Base-by-base conservation (phyloP, 2,797 vertebrate genomes). In the Darevskia nairensis region DNA sequence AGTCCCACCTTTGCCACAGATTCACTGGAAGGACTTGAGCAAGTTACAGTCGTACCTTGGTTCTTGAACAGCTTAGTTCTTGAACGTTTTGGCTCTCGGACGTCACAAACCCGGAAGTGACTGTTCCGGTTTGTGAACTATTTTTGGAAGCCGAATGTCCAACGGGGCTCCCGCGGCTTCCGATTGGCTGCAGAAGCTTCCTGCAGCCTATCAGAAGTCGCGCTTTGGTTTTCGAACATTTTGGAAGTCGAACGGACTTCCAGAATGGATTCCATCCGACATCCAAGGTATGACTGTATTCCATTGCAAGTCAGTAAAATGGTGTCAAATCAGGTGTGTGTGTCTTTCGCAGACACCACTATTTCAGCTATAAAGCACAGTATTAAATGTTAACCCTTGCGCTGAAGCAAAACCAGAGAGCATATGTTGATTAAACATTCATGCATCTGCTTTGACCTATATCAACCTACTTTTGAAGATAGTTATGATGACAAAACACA, bases 301-400 rank as follows among this genome's bases (percentile, higher is more conserved):
- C 76, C 61, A 25, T 91, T 61, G 50, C 85, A 1, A 29, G 21
- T 78, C 6, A 46, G 32, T 8, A 50, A 59, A 92, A 80, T 17
- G 35, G 92, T 92, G 93, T 71, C 88, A 87, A 90, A 87, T 61
- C 23, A 27, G 32, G 64, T 7, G 1, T 59, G 46, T 59, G 17
- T 23, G 29, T 23, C 44, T 35, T 35, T 32, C 23, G 19, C 32
- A 59, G 23, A 66, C 6, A n/a, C 13, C 25, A 32, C 11, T 39
- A 46, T 41, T 46, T 64, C 25, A 35, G 23, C 32, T 81, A 7
- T 64, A 80, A 19, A 32, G n/a, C 10, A 4, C 19, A 19, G 29
- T 79, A 71, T 27, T 46, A 69, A 19, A 32, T 17, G 29, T 46
- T 50, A 46, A 50, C 5, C n/a, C 29, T 66, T 83, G 4, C 3